Conservation (phyloP, 2,797 vertebrate species). For the Balearica regulorum region DNA sequence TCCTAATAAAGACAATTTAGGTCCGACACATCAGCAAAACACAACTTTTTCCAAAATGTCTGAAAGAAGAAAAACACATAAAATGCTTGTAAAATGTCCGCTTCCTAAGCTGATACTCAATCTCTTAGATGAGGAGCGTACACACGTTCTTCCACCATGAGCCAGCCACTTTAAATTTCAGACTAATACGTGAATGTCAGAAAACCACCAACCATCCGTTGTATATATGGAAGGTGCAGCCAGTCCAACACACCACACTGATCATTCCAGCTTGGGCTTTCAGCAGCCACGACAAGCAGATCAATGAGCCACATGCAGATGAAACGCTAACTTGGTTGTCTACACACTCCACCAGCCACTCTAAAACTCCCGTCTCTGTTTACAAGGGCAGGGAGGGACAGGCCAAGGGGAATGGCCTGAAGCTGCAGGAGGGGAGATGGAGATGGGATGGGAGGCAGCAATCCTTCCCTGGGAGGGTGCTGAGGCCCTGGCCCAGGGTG, state of each 20-base stretch:
- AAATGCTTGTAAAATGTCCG: background rate
- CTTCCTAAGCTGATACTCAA: background rate
- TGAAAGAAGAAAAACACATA: background rate
- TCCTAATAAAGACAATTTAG: background rate
- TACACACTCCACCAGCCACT: background rate
- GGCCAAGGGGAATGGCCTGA: too few relatives aligned
- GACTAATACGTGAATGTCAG: background rate
- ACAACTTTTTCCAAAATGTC: background rate
- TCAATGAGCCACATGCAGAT: rapidly evolving
- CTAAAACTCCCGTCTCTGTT: background rate
- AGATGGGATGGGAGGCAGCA: too few relatives aligned
- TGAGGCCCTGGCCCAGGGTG: too few relatives aligned
- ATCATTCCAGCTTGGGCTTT: background rate
- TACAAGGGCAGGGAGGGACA: too few relatives aligned
- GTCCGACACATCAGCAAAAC: background rate
- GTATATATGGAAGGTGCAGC: rapidly evolving
- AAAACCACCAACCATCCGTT: background rate
- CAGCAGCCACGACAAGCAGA: background rate
- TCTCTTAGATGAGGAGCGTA: background rate
- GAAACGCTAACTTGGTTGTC: rapidly evolving
- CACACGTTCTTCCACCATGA: rapidly evolving
- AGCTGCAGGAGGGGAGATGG: too few relatives aligned
- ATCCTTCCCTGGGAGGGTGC: too few relatives aligned
- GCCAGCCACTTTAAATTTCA: background rate
- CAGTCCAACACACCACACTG: too few relatives aligned